phyloP scores from a whole-genome alignment of 2,797 vertebrate species.

The Somateria mollissima region DNA sequence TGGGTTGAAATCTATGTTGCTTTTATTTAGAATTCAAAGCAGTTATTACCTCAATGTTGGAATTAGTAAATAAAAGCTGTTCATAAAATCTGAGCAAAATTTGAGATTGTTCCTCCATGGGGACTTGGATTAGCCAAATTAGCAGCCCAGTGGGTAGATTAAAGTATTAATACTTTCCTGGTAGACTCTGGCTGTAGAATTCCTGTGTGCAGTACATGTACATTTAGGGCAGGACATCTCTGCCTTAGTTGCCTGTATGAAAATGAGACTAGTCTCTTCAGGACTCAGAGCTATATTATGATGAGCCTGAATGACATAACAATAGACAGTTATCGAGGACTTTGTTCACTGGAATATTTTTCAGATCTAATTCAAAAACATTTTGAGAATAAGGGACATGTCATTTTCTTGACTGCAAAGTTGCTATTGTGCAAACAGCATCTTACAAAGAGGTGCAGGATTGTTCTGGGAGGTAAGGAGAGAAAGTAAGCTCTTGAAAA shows the following conservation, averaged over 20 bases:
- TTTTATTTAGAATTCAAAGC: background rate
- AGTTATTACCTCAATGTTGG: background rate
- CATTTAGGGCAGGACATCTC: too few species aligned
- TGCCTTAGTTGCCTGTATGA: background rate
- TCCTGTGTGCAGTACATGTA: accelerated
- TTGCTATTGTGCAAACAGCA: accelerated
- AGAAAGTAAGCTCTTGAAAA: background rate
- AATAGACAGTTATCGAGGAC: background rate
- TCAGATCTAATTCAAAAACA: background rate
- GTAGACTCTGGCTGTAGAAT: background rate
- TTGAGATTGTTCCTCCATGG: background rate
- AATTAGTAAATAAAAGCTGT: background rate
- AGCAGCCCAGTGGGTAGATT: background rate
- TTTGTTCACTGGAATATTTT: background rate
- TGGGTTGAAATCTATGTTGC: background rate
- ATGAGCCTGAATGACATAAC: background rate
- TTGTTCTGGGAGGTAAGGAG: background rate
- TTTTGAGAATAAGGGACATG: background rate
- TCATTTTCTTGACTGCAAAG: background rate
- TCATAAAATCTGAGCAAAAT: background rate
- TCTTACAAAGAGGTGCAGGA: background rate
- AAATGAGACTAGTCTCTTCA: background rate
- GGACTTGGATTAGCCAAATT: background rate
- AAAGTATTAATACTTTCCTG: background rate
- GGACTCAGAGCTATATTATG: background rate